These are phyloP conservation scores for Lymantria monacha DNA, from an alignment of 2,888 invertebrate species.

Conservation along the genomic window DNA sequence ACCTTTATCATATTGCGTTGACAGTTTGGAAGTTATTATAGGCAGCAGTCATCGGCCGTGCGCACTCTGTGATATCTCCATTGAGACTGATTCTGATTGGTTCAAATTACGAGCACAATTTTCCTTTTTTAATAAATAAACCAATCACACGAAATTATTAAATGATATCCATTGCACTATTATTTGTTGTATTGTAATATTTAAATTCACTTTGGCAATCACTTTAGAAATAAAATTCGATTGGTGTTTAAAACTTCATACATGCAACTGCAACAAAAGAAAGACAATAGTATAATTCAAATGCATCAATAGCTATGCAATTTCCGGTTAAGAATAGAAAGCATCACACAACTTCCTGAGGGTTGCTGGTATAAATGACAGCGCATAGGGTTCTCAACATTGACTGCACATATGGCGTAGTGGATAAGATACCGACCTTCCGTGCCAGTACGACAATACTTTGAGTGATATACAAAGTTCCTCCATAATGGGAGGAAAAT, in stretches of 20 bases:
- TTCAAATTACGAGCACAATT: conserved; percentile 29
- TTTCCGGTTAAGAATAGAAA: conserved; percentile 9
- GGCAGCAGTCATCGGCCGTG: conserved; percentile 48
- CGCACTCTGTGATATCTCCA: conserved; percentile 36
- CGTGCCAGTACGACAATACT: too few relatives aligned
- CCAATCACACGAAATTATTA: conserved; percentile 27
- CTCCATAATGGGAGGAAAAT: too few relatives aligned
- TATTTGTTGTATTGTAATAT: conserved; percentile 13
- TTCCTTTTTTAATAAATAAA: too few relatives aligned
- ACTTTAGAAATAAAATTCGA: conserved; percentile 4
- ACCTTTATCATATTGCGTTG: conserved; percentile 65
- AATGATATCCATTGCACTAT: conserved; percentile 34
- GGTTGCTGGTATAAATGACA: too few relatives aligned
- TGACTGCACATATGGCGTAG: too few relatives aligned
- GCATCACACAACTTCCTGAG: neutral
- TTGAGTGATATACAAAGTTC: too few relatives aligned
- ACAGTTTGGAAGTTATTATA: conserved; percentile 44
- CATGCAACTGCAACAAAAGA: conserved; percentile 22
- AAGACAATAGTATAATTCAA: conserved; percentile 2
- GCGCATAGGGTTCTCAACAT: too few relatives aligned
- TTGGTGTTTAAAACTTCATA: conserved; percentile 6
- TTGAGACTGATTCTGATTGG: conserved; percentile 32
- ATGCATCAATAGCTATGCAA: conserved; percentile 9
- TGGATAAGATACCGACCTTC: too few relatives aligned
- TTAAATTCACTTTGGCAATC: neutral